Base-by-base conservation (phyloP, 2,797 vertebrate genomes). In the Spinibarbus caldwelli region DNA sequence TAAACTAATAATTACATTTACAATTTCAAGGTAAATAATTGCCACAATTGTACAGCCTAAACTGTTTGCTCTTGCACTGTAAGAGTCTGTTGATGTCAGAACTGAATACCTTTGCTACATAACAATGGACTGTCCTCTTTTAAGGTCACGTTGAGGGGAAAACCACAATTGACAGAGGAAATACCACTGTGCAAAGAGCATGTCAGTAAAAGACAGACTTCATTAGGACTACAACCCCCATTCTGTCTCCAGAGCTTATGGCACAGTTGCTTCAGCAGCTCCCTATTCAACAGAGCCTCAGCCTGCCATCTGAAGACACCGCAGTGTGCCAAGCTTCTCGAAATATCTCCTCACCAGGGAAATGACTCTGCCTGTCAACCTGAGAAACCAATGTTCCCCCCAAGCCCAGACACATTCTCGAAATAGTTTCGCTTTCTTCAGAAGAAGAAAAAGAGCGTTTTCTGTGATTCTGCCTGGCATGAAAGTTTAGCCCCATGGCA, bases 321-420 rank as follows among this genome's bases (percentile, higher is more conserved):
- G 52, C 75, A 76, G 78, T 57, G 85, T 86, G 84, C 86, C 54
- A 78, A 83, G 78, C 85, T 80, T 85, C 89, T 90, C 41, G 86
- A 90, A 91, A 89, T 90, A 89, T 89, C 87, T 89, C 84, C 87
- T 83, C 89, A 83, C 90, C 83, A 84, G 90, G 89, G 91, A 89
- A 88, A 91, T 85, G 85, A 85, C 88, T 89, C 80, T 76, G 57
- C 89, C 87, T 88, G 84, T 90, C 89, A 90, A 90, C 90, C 88
- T 83, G 86, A 80, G 85, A 89, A 89, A 86, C 88, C 83, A 80
- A 83, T 85, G 68, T 84, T 78, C 86, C 86, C 85, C 87, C 86
- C 78, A 89, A 89, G 88, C 87, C 82, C 78, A 89, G 86, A 85
- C 86, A 88, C 83, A 86, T 80, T 85, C 86, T 86, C 73, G 38